phyloP scores from a whole-genome alignment of 1,140 invertebrate species.

The Babylonia areolata region DNA sequence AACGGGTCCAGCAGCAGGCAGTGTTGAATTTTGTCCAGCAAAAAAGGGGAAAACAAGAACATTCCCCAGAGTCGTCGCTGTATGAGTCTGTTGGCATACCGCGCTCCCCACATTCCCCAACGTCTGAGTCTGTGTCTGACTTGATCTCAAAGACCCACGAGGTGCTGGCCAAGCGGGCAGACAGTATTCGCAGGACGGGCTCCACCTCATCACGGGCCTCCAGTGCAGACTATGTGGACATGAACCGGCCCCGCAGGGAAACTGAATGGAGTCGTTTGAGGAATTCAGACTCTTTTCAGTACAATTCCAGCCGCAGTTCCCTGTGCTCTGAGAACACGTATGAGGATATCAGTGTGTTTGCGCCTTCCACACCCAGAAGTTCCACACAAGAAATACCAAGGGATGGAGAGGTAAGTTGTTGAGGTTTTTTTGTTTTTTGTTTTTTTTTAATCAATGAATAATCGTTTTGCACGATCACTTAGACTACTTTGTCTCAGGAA shows the following conservation, averaged over 20 bases:
- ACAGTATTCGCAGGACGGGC: slow-evolving; percentile 66
- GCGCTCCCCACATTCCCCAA: slow-evolving; percentile 34
- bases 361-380: slow-evolving; percentile 37
- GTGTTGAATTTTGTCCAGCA: slow-evolving; percentile 89
- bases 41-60: slow-evolving; percentile 76
- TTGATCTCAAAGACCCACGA: slow-evolving; percentile 52
- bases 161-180: slow-evolving; percentile 57
- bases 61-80: slow-evolving; percentile 45
- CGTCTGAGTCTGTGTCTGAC: slow-evolving; percentile 46
- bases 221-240: slow-evolving; percentile 63
- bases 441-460: too few species aligned
- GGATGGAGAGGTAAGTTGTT: slow-evolving; percentile 23
- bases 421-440: too few species aligned
- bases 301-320: slow-evolving; percentile 50
- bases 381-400: slow-evolving; percentile 38
- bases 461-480: neutral
- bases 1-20: slow-evolving; percentile 89
- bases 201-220: slow-evolving; percentile 58
- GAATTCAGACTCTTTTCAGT: slow-evolving; percentile 52
- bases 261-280: slow-evolving; percentile 68
- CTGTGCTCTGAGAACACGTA: slow-evolving; percentile 51
- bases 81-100: slow-evolving; percentile 36
- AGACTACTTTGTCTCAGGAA: too few species aligned
- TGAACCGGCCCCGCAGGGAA: slow-evolving; percentile 57
- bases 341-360: slow-evolving; percentile 55